Percentiles rank a stretch among this genome's conserved stretches.
Conservation (phyloP, 35 echinoderm and acorn worm species). For the Apostichopus japonicus region DNA sequence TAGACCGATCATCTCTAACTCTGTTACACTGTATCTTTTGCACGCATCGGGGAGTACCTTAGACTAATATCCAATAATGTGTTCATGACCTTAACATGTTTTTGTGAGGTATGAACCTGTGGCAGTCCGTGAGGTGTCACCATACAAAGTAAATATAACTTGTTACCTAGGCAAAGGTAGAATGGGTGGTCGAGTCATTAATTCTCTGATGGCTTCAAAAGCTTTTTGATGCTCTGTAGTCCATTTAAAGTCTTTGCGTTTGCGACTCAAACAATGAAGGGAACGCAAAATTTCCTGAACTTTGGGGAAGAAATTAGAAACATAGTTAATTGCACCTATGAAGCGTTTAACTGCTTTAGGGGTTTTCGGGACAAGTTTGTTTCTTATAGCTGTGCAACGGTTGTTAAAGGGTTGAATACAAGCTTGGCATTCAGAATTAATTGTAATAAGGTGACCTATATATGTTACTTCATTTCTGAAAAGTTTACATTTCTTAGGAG, state of each 20-base stretch:
- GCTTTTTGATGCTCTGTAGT: conserved; percentile 35
- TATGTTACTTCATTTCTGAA: conserved; percentile 54
- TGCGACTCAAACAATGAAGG: neutral
- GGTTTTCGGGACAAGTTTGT: conserved; percentile 8
- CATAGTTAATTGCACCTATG: conserved; percentile 56
- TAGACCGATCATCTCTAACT: conserved; percentile 53
- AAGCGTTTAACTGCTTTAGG: conserved; percentile 53
- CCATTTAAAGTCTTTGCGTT: conserved; percentile 49
- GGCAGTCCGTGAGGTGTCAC: conserved; percentile 51
- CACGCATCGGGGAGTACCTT: conserved; percentile 63
- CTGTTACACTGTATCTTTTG: conserved; percentile 56
- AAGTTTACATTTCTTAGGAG: conserved; percentile 49
- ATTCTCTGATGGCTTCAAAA: conserved; percentile 45
- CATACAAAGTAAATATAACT: conserved; percentile 55
- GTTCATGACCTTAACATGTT: conserved; percentile 8
- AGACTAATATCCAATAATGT: conserved; percentile 52
- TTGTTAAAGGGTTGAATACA: conserved; percentile 12
- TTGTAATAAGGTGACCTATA: conserved; percentile 57
- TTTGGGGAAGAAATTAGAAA: conserved; percentile 59
- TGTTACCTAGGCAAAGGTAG: conserved; percentile 40
- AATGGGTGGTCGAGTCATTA: conserved; percentile 52
- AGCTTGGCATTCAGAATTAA: neutral
- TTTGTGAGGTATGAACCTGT: conserved; percentile 60
- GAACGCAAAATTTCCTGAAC: conserved; percentile 52
- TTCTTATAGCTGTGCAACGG: conserved; percentile 42